Base-by-base conservation (phyloP, 2,888 invertebrate genomes). In the Drosophila quinaria region DNA sequence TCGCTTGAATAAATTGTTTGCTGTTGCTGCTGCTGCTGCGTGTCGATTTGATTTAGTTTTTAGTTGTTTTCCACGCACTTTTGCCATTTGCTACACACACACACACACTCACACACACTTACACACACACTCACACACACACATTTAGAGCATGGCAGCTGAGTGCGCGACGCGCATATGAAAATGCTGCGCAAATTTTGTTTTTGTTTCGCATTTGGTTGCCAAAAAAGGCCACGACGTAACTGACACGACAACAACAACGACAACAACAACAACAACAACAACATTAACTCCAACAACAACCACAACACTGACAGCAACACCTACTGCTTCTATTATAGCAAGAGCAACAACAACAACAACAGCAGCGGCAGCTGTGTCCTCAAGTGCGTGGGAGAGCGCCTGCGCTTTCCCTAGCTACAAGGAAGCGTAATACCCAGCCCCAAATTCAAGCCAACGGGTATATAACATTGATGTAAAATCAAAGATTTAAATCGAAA, bases 141-240 rank as follows among this genome's bases (percentile, higher is more conserved):
- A 54, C 51, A 66, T 55, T 41, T 39, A 42, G 17, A 65, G 35
- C 11, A 29, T 37, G 58, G 68, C 64, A 76, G 78, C 73, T 63
- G 80, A 67, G 68, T 49, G 68, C 47, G 65, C 63, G 65, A 47
- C 52, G 72, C 80, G 82, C 80, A 79, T 54, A 54, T 47, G 11
- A 82, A 80, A 80, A 70, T 80, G 51, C 70, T 80, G 83, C 80
- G 83, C 83, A 66, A 72, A 67, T 60, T 42, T 47, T 61, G 49
- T 59, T 75, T 49, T 65, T 64, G 41, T 52, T 69, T 78, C 65
- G 60, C 62, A 67, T 67, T 67, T 31, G 42, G 42, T 59, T 68
- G 76, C 64, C 73, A 59, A 69, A 72, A 80, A 80, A 63, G 61
- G 62, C 67, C 69, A 80, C 60, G 55, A 62, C 64, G 61, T 61